Base-by-base conservation (phyloP, 2,888 invertebrate genomes). In the Lithosia quadra region DNA sequence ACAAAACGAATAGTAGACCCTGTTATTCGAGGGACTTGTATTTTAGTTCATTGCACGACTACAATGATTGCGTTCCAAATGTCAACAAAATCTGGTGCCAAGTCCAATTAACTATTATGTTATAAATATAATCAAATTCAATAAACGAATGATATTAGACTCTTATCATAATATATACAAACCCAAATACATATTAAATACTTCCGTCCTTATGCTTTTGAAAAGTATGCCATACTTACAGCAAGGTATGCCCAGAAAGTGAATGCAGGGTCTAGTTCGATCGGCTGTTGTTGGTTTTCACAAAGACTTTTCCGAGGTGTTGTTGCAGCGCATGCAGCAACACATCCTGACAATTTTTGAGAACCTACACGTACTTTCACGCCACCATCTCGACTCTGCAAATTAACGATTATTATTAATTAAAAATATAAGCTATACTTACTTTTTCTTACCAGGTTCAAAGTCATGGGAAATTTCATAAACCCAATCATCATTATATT, bases 211-310 rank as follows among this genome's bases (percentile, higher is more conserved):
- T 4, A 28, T 43, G 18, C 18, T 18, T 43, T 18, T 43, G 18
- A 43, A 43, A 18, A 49, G n/a, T n/a, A 49, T n/a, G 24, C 11
- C 10, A 28, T 63, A 89, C 96, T 94, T 75, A 97, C 96, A 59
- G 93, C 95, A 43, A 97, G 93, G 86, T 97, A 97, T 0, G 96
- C 85, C 97, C 97, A 97, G 87, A 97, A 97, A 0, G 97, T 97
- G 67, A 97, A 89, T 1, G 91, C 87, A 21, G 96, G 95, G 83
- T 97, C 96, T 72, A 96, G 91, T 83, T 97, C 97, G 24, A 96
- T 92, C 49, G 95, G 92, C 74, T 93, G 95, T 72, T 96, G 94
- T 59, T 85, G 85, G 84, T 97, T 97, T 4, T 95, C 93, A 84
- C 97, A 97, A 24, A 97, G 87, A 53, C 90, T 86, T 49, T 91